phyloP scores from a whole-genome alignment of 2,797 vertebrate species.

The Vireo griseus region DNA sequence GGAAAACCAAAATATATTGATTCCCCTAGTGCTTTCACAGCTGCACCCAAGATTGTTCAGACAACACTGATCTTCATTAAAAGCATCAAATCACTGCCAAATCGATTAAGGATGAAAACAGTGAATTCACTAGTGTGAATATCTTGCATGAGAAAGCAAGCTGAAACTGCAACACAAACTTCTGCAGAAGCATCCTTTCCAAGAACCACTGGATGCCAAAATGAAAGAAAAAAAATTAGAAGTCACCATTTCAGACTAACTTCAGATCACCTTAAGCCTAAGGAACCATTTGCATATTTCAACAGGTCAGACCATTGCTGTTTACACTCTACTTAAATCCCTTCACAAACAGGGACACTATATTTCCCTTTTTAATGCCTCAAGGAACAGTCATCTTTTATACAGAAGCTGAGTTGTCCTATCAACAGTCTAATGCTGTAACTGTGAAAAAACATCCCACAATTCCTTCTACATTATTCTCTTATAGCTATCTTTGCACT shows the following conservation, averaged over 20 bases:
- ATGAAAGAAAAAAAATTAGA: not conserved
- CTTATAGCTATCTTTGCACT: not conserved
- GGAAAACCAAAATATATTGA: not conserved
- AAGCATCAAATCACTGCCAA: not conserved
- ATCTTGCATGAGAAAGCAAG: not conserved
- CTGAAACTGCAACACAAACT: not conserved
- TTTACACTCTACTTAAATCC: not conserved
- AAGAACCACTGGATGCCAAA: not conserved
- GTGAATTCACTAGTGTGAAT: not conserved
- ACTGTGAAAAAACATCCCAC: not conserved
- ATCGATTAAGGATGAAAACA: not conserved
- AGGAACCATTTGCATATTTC: not conserved
- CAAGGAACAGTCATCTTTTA: not conserved
- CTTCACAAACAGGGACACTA: not conserved
- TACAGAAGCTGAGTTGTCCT: not conserved
- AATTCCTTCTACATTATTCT: not conserved
- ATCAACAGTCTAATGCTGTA: not conserved
- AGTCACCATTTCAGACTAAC: not conserved
- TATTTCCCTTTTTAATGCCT: not conserved
- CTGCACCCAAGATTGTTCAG: not conserved
- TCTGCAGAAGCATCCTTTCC: not conserved
- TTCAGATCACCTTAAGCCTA: not conserved
- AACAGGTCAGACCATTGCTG: not conserved
- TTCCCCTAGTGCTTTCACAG: not conserved
- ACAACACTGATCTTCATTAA: not conserved